phyloP scores from a whole-genome alignment of 1,140 invertebrate species.

The Caenorhabditis briggsae region DNA sequence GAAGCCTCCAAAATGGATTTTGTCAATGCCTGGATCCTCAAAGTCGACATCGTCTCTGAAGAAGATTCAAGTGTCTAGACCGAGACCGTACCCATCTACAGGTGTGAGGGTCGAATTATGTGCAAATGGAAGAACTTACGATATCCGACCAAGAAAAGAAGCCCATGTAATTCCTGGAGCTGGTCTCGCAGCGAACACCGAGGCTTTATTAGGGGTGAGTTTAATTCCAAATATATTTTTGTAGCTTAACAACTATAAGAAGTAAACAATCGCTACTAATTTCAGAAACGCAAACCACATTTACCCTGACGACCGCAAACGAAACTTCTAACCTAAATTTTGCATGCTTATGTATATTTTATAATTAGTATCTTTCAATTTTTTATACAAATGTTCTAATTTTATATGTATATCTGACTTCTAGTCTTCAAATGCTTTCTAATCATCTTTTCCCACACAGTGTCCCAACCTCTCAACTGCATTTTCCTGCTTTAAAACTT shows the following conservation, averaged over 20 bases:
- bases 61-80: slow-evolving; percentile 40
- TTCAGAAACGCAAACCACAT: background rate
- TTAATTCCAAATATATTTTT: too few species aligned
- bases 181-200: slow-evolving; percentile 25
- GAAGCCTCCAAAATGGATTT: slow-evolving; percentile 10
- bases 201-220: slow-evolving; percentile 22
- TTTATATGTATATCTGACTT: background rate
- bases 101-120: slow-evolving; percentile 28
- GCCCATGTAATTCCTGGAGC: slow-evolving; percentile 18
- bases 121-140: slow-evolving; percentile 17
- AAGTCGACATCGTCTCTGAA: slow-evolving; percentile 28
- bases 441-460: background rate
- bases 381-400: background rate
- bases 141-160: slow-evolving; percentile 35
- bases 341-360: background rate
- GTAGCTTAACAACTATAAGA: too few species aligned
- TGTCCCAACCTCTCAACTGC: slow-evolving; percentile 32
- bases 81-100: slow-evolving; percentile 22
- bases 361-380: slow-evolving; percentile 2
- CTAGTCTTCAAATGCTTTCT: background rate
- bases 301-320: too few species aligned
- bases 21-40: background rate
- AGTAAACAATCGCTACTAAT: background rate
- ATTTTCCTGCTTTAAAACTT: slow-evolving; percentile 4
- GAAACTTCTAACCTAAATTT: too few species aligned